Evolutionary conservation across 2,797 vertebrate genomes (phyloP), one percentile per base, ranked within the genome.

Genomic region (Lemur catta): DNA sequence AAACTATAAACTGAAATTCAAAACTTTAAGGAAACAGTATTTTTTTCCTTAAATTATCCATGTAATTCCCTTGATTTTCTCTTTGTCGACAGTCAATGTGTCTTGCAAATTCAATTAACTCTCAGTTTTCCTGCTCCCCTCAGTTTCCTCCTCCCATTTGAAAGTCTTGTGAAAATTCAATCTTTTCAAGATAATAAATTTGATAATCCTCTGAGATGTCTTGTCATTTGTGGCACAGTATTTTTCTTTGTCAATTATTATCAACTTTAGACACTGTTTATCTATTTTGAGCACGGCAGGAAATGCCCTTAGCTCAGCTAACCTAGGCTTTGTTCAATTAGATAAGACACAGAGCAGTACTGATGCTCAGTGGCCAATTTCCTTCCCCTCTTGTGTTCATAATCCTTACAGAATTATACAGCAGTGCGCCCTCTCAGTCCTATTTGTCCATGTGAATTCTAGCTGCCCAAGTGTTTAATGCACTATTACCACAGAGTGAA

Each of bases 231-330:
- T 15, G 84, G 63, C 17, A 94, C 13, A n/a, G 67, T 84, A 80
- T 93, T 95, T 98, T 97, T 88, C 38, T 81, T 96, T 84, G 75
- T 92, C 97, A 98, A 93, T 98, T 97, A 96, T 91, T 95, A 84
- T 1, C 0, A 72, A 92, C 96, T 97, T 97, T 94, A 81, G 80
- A 6, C n/a, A 33, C n/a, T 48, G 69, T 55, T 97, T 95, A 93
- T 97, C 94, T 97, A 80, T 98, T 98, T 90, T 61, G 92, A 94
- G 59, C 92, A 88, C 90, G 96, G 95, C 63, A 48, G 85, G 95
- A 94, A 69, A 96, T 97, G 71, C 95, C 69, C 78, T 89, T 95
- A 85, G 6, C 50, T 98, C n/a, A 86, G 94, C 81, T 95, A 97
- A 96, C 75, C 28, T 82, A 84, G 74, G 46, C 71, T 92, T 43